These are phyloP conservation scores for Cancer borealis DNA, from an alignment of 2,888 invertebrate species.

Conservation along the genomic window DNA sequence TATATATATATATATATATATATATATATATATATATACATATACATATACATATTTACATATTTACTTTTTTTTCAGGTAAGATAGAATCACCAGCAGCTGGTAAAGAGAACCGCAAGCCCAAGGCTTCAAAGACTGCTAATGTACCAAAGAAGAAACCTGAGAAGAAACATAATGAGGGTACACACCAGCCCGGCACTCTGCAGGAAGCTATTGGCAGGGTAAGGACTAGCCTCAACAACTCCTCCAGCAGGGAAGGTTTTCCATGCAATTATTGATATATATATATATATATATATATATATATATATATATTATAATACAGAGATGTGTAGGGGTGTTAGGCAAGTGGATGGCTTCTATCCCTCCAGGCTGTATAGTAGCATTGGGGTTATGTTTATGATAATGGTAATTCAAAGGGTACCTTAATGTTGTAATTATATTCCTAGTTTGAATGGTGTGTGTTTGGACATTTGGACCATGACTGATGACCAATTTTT, in stretches of 20 bases:
- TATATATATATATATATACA: too few species aligned
- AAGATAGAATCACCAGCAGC: constrained; percentile 38
- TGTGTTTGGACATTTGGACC: background rate
- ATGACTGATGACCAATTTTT: background rate
- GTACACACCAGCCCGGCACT: constrained; percentile 58
- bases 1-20: too few species aligned
- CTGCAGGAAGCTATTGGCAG: constrained; percentile 64
- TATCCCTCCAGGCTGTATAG: background rate
- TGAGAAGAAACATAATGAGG: constrained; percentile 55
- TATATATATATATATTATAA: background rate
- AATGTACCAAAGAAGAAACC: constrained; percentile 56
- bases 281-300: background rate
- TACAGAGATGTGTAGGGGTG: background rate
- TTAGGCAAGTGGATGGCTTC: background rate
- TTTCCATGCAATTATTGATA: too few species aligned
- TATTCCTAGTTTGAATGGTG: background rate
- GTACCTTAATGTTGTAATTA: background rate
- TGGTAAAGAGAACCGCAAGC: constrained; percentile 67
- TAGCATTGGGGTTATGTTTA: background rate
- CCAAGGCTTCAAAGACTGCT: constrained; percentile 50
- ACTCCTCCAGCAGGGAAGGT: too few species aligned
- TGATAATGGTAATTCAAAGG: background rate
- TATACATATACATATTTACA: too few species aligned
- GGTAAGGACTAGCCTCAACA: constrained; percentile 18
- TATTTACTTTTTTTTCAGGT: background rate